Evolutionary conservation across 2,888 invertebrate species (phyloP), one percentile per base, ranked within the genome.

Genomic region (Deilephila elpenor): DNA sequence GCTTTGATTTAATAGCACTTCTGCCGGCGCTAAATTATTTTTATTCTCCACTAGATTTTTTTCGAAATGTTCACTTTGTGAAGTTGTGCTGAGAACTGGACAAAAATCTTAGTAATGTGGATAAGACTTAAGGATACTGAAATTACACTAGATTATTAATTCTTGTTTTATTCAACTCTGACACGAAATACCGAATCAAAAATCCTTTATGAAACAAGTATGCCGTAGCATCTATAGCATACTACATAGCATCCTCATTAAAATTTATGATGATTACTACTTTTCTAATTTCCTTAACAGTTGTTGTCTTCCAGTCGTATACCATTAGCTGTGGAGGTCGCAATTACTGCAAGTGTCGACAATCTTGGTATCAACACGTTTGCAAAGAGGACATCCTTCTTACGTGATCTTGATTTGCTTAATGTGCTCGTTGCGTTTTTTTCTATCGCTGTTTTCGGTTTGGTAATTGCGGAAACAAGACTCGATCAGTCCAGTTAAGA

Each of bases 381-480:
- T 61, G 75, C 76, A 79, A 83, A 74, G 77, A 88, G 91, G 91
- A 91, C 83, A 88, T 91, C 91, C 91, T 90, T 53, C 76, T 91
- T 88, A 89, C 84, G 76, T 78, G 78, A 87, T 88, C 17, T 79
- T 74, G 75, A 77, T 80, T 81, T 81, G 78, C 75, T 75, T 67
- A 78, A 79, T 79, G 76, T 79, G 76, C 59, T 59, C 67, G 56
- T 70, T 59, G 19, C 25, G 64, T 72, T 70, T 73, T 44, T 59
- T 25, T 62, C 71, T 60, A 62, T 74, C 56, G 72, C 70, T 51
- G 37, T 64, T 44, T 44, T 67, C 5, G 17, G 60, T 29, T 11
- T 20, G 20, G 20, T n/a, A n/a, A n/a, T 56, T n/a, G 56, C n/a
- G 44, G 64, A 67, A 51, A 51, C 20, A 19, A 61, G 19, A 32